Evolutionary conservation across 2,888 invertebrate species (phyloP), one percentile per base, ranked within the genome.

Genomic region (Autographa gamma): DNA sequence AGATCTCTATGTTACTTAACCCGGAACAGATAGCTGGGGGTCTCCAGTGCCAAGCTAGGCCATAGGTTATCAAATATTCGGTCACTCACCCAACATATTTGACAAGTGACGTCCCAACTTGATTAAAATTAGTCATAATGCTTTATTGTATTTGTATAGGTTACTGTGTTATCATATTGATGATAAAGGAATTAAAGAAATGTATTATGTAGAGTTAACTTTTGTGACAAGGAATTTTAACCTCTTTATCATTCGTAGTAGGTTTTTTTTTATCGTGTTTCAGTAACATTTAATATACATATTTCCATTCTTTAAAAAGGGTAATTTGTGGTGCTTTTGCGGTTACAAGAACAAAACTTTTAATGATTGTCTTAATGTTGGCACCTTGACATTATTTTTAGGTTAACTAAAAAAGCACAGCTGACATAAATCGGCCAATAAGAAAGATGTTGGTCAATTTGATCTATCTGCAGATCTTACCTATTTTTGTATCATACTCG

Each of bases 61-160:
- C 80, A 64, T 63, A 80, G 82, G 80, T 82, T 82, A 80, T 80
- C 82, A 63, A 73, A 69, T 69, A 63, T 79, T 63, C 73, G 80
- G 76, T 76, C 82, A 72, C 66, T 79, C 80, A 80, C 79, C 80
- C 63, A 76, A 19, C 7, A 71, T 31, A 48, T 31, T 67, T 41
- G 65, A 60, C 65, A 74, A 74, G 66, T 69, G 71, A 71, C 60
- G 69, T 64, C 38, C 62, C 32, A 31, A 60, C 43, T 38, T 65
- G 14, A 77, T 63, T 80, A 68, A 66, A 68, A 76, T 67, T 58
- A 59, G 32, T 61, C 48, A 64, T 69, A 65, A 67, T 41, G 4
- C 34, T 60, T 54, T 71, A 66, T 66, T 80, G 59, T 71, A 38
- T 70, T 13, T 31, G n/a, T 61, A 63, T 63, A 64, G 16, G n/a